Evolutionary conservation across 2,797 vertebrate genomes (phyloP).

Genomic region (Stomatorhinus walkeri): DNA sequence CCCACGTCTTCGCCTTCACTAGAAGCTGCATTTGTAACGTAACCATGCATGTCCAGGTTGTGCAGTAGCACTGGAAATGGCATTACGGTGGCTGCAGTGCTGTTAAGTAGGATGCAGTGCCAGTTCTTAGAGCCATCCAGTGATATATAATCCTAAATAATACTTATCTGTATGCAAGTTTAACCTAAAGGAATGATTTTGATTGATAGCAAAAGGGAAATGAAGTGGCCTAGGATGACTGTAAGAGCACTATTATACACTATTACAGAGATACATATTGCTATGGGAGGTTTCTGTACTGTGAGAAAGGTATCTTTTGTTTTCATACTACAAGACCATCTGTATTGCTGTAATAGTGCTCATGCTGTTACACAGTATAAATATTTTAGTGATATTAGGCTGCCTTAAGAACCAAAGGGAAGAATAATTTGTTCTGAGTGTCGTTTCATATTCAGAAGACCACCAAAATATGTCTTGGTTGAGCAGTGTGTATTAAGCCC

Average conservation of each 20-base stretch:
- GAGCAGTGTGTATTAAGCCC: neutral
- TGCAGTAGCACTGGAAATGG: neutral
- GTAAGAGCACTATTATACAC: neutral
- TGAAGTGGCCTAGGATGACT: neutral
- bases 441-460: neutral
- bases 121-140: neutral
- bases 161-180: neutral
- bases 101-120: neutral
- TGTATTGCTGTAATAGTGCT: neutral
- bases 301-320: neutral
- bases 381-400: neutral
- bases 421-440: neutral
- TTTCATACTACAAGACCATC: neutral
- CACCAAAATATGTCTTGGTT: neutral
- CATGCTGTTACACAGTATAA: neutral
- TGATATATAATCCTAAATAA: neutral
- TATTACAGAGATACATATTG: neutral
- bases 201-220: neutral
- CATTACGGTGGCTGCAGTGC: neutral
- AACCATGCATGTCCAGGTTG: neutral
- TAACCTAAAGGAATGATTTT: neutral
- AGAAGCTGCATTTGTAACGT: neutral
- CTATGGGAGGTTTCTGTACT: neutral
- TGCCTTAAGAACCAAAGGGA: neutral
- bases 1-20: neutral